Evolutionary conservation across 2,888 invertebrate genomes (phyloP).

Genomic region (Alviniconcha strummeri): DNA sequence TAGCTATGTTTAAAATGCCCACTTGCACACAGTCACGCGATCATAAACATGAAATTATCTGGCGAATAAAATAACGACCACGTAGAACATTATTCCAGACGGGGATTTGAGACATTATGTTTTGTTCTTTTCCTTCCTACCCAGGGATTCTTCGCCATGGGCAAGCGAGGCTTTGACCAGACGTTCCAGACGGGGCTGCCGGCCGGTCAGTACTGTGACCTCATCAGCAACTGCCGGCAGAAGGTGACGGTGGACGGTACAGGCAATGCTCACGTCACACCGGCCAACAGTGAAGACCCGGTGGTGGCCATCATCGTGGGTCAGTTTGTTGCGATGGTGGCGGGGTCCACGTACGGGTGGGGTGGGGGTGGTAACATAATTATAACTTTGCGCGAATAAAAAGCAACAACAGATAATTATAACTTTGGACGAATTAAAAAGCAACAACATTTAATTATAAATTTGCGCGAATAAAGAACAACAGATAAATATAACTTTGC

Average conservation of each 20-base stretch:
- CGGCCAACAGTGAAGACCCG: conserved; percentile 58
- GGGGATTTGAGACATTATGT: not conserved
- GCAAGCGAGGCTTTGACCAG: conserved; percentile 59
- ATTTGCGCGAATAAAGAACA: too few relatives aligned
- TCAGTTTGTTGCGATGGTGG: conserved; percentile 33
- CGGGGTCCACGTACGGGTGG: too few relatives aligned
- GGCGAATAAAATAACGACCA: too few relatives aligned
- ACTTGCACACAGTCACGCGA: too few relatives aligned
- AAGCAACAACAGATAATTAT: too few relatives aligned
- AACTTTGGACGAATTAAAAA: too few relatives aligned
- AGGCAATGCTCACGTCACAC: conserved; percentile 61
- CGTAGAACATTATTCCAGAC: too few relatives aligned
- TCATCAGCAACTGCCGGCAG: conserved; percentile 65
- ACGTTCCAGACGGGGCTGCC: conserved; percentile 65
- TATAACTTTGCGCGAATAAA: too few relatives aligned
- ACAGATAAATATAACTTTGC: too few relatives aligned
- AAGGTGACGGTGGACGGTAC: conserved; percentile 60
- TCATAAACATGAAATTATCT: too few relatives aligned
- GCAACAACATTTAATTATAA: too few relatives aligned
- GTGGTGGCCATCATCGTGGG: conserved; percentile 65
- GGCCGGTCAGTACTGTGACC: conserved; percentile 69
- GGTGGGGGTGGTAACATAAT: not conserved
- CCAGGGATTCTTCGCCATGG: conserved; percentile 69
- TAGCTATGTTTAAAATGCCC: too few relatives aligned
- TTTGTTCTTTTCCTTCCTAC: not conserved